phyloP scores from a whole-genome alignment of 2,797 vertebrate species.

The Parauchenoglanis ngamensis region DNA sequence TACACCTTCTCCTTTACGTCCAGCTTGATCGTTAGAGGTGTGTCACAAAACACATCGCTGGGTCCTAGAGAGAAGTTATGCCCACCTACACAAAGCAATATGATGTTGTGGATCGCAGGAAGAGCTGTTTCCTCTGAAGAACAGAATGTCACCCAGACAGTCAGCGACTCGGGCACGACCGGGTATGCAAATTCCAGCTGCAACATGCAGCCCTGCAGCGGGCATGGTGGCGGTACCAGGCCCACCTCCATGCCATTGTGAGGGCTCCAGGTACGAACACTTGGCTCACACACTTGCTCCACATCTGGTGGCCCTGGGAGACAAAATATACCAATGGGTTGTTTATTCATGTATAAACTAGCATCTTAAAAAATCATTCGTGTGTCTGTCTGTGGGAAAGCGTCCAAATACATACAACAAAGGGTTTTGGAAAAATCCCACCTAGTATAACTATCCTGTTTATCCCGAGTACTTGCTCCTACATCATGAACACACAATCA shows the following conservation, averaged over 20 bases:
- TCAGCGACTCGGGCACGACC: slow-evolving; percentile 87
- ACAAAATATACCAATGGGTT: slow-evolving; percentile 7
- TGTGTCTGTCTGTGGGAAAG: background rate
- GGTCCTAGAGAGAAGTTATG: slow-evolving; percentile 90
- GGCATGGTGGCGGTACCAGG: slow-evolving; percentile 86
- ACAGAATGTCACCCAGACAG: slow-evolving; percentile 94
- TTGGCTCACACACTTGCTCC: slow-evolving; percentile 94
- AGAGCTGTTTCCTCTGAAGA: slow-evolving; percentile 87
- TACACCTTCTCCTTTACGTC: slow-evolving; percentile 83
- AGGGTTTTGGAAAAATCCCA: background rate
- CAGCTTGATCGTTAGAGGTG: slow-evolving; percentile 89
- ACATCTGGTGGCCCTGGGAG: slow-evolving; percentile 90
- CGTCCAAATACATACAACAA: background rate
- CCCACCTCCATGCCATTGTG: slow-evolving; percentile 81
- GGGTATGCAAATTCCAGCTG: slow-evolving; percentile 90
- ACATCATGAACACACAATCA: background rate
- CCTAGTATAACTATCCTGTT: background rate
- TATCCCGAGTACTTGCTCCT: background rate
- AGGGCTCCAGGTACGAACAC: slow-evolving; percentile 96
- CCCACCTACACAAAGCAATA: slow-evolving; percentile 84
- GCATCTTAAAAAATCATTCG: background rate
- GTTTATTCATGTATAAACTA: background rate
- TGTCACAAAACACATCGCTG: slow-evolving; percentile 92
- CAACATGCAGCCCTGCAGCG: slow-evolving; percentile 92
- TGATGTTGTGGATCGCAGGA: slow-evolving; percentile 90